Evolutionary conservation across 2,888 invertebrate species (phyloP).

Genomic region (Cantharis nigra): DNA sequence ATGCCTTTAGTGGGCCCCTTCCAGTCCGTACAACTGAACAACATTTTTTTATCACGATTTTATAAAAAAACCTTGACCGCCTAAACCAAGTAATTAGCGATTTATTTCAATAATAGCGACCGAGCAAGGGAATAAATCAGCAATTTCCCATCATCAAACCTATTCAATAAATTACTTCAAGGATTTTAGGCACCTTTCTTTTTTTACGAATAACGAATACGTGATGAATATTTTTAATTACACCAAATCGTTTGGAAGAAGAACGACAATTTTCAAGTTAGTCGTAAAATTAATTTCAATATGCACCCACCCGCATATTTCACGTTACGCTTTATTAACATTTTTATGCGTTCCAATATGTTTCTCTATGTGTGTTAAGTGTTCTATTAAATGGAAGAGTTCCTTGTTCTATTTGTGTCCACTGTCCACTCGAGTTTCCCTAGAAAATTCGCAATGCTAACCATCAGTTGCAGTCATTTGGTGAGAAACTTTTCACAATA

Average conservation of each 20-base stretch:
- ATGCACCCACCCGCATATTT: conserved; percentile 19
- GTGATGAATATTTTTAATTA: conserved; percentile 35
- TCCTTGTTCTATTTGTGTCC: neutral
- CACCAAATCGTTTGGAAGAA: neutral
- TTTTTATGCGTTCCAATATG: conserved; percentile 19
- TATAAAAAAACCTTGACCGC: conserved; percentile 30
- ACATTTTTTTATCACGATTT: conserved; percentile 24
- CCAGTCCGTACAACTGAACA: conserved; percentile 5
- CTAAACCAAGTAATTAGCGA: conserved; percentile 28
- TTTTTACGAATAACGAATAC: conserved; percentile 30
- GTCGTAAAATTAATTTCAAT: conserved; percentile 5
- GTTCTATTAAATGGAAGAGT: conserved; percentile 3
- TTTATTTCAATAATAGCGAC: conserved; percentile 7
- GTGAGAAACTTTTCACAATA: neutral
- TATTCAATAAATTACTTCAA: conserved; percentile 36
- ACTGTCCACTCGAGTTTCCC: neutral
- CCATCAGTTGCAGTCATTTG: neutral
- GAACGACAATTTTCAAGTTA: neutral
- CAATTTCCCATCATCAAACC: conserved; percentile 17
- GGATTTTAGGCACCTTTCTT: conserved; percentile 31
- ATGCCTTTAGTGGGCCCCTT: conserved; percentile 30
- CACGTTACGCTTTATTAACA: neutral
- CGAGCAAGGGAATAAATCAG: conserved; percentile 23
- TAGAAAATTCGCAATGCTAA: neutral
- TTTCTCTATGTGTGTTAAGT: conserved; percentile 23